Conservation (phyloP, 37 sponge, comb jelly and placozoan species). For the Chondrosia reniformis region DNA sequence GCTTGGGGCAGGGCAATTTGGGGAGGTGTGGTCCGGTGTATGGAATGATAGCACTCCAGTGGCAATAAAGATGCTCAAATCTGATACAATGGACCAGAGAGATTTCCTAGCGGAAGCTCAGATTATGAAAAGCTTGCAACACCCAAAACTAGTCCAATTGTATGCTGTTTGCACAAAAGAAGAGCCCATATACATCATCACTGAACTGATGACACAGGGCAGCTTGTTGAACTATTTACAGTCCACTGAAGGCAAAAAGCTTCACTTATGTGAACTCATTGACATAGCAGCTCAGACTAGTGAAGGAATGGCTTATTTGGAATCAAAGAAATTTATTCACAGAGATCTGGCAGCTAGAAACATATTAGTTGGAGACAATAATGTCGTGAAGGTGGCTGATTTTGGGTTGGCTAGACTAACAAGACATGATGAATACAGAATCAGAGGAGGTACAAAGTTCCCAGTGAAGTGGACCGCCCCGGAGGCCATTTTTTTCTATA, state of each 20-base stretch:
- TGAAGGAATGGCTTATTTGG: conserved; percentile 96
- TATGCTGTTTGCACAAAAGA: conserved; percentile 80
- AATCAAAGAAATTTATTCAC: conserved; percentile 95
- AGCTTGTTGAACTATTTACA: conserved; percentile 67
- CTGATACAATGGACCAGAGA: conserved; percentile 71
- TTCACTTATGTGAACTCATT: conserved; percentile 40
- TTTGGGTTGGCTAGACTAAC: conserved; percentile 82
- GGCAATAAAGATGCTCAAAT: conserved; percentile 85
- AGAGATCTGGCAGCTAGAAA: conserved; percentile 81
- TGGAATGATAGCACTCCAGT: conserved; percentile 87
- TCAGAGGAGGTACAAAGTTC: conserved; percentile 74
- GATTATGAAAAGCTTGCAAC: conserved; percentile 92
- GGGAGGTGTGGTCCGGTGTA: conserved; percentile 63
- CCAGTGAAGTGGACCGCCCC: conserved; percentile 99
- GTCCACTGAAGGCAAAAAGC: conserved; percentile 51
- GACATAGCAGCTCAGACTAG: conserved; percentile 80
- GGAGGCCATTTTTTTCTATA: conserved; percentile 76
- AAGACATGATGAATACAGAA: conserved; percentile 51
- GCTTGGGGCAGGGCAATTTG: conserved; percentile 94
- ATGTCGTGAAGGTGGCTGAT: conserved; percentile 77
- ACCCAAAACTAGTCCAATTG: conserved; percentile 85
- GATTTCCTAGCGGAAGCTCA: conserved; percentile 85
- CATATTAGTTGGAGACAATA: conserved; percentile 65
- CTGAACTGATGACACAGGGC: conserved; percentile 87
- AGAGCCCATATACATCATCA: conserved; percentile 84